Percentiles rank a stretch among this genome's conserved stretches.
Conservation (phyloP, 2,113 vertebrate species). For the Bos indicus region DNA sequence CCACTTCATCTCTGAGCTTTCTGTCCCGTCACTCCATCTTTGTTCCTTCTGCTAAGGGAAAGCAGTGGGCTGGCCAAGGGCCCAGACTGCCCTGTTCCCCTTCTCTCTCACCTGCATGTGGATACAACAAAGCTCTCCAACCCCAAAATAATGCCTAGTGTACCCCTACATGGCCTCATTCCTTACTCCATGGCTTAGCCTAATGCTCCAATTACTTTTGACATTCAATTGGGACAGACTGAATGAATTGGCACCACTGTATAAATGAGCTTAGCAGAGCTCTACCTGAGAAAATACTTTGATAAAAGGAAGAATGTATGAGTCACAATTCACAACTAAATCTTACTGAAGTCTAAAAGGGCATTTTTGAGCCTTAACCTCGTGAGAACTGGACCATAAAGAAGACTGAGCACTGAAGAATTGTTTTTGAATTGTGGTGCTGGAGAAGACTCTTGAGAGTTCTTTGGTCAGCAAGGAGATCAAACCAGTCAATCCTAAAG, state of each 20-base stretch:
- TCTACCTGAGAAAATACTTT: background rate
- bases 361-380: too few relatives aligned
- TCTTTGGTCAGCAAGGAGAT: background rate
- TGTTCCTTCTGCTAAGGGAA: background rate
- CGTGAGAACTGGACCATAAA: background rate
- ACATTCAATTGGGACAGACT: background rate
- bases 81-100: background rate
- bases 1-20: background rate
- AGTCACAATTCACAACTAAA: background rate
- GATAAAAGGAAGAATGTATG: background rate
- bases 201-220: background rate
- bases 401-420: background rate
- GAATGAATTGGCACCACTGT: background rate
- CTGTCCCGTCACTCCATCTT: background rate
- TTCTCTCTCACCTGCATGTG: background rate
- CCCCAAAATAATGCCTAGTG: background rate
- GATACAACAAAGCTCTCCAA: background rate
- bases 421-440: background rate
- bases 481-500: background rate
- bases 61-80: background rate
- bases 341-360: background rate
- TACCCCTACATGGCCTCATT: background rate
- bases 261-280: background rate
- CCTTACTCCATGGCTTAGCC: background rate
- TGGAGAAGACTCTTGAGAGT: background rate